phyloP scores from a whole-genome alignment of 2,113 vertebrate genomes.

The Microtus ochrogaster region DNA sequence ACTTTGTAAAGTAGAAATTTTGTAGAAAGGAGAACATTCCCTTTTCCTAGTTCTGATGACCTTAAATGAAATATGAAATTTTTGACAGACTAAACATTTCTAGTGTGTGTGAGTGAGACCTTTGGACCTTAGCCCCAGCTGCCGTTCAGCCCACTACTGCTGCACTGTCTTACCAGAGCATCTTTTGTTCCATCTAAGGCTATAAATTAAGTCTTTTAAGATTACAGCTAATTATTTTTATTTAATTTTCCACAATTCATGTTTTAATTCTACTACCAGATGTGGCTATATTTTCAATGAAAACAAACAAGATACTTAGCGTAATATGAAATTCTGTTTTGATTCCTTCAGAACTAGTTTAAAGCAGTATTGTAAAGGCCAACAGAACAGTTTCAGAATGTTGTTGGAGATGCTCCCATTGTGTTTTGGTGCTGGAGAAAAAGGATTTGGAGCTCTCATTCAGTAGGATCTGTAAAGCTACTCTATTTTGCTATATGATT shows the following conservation, averaged over 20 bases:
- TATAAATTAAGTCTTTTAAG: conserved; percentile 72
- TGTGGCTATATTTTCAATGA: conserved; percentile 81
- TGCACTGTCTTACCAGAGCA: conserved; percentile 65
- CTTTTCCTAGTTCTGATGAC: conserved; percentile 86
- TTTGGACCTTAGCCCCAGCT: conserved; percentile 66
- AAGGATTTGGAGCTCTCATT: conserved; percentile 67
- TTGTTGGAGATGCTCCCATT: conserved; percentile 76
- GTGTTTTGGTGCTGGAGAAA: conserved; percentile 67
- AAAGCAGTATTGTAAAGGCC: conserved; percentile 74
- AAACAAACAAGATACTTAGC: conserved; percentile 82
- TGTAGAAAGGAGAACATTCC: conserved; percentile 80
- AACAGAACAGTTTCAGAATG: conserved; percentile 77
- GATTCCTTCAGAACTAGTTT: conserved; percentile 81
- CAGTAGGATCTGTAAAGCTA: conserved; percentile 75
- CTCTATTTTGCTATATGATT: conserved; percentile 74
- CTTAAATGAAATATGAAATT: conserved; percentile 73
- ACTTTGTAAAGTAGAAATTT: conserved; percentile 80
- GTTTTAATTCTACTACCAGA: conserved; percentile 82
- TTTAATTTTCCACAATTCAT: conserved; percentile 77
- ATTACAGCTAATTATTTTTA: conserved; percentile 67
- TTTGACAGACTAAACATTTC: conserved; percentile 88
- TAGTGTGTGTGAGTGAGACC: conserved; percentile 78
- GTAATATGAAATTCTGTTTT: conserved; percentile 84
- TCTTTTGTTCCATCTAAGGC: conserved; percentile 67
- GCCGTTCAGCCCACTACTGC: conserved; percentile 55